Percentiles rank a stretch among this genome's conserved stretches.
Conservation (phyloP, 2,888 invertebrate species). For the Epinotia bilunana region DNA sequence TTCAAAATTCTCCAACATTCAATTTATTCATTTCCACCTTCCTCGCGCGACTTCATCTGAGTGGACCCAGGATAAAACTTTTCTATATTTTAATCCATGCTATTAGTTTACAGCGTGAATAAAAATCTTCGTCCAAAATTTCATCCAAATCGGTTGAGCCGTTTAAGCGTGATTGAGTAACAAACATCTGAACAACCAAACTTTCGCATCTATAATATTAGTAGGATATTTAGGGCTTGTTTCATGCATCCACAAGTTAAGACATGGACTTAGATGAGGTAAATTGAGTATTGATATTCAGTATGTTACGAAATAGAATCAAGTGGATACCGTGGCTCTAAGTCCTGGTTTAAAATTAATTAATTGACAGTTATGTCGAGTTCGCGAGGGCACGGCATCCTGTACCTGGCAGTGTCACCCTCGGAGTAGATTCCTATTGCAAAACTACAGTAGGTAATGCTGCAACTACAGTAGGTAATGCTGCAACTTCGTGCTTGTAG, state of each 20-base stretch:
- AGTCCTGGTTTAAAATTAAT: constrained; percentile 44
- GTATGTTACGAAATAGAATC: constrained; percentile 59
- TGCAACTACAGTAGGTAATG: constrained; percentile 12
- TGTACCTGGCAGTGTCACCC: constrained; percentile 46
- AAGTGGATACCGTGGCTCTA: constrained; percentile 32
- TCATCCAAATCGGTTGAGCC: too few species aligned
- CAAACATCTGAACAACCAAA: too few species aligned
- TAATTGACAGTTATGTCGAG: constrained; percentile 46
- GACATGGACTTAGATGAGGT: constrained; percentile 49
- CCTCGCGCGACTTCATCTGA: too few species aligned
- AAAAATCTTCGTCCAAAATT: too few species aligned
- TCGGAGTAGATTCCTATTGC: constrained; percentile 23
- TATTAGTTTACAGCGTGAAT: too few species aligned
- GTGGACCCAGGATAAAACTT: too few species aligned
- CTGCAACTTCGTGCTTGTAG: constrained; percentile 21
- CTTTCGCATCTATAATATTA: too few species aligned
- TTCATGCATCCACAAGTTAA: constrained; percentile 55
- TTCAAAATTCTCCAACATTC: too few species aligned
- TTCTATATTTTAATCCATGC: too few species aligned
- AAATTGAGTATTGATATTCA: constrained; percentile 58
- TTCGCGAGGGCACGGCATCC: constrained; percentile 43
- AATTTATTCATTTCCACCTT: too few species aligned
- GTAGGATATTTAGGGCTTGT: neutral
- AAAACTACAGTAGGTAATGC: constrained; percentile 15
- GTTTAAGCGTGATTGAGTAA: too few species aligned